These are phyloP conservation scores for Sebastolobus alascanus DNA, from an alignment of 2,797 vertebrate genomes.

Conservation along the genomic window DNA sequence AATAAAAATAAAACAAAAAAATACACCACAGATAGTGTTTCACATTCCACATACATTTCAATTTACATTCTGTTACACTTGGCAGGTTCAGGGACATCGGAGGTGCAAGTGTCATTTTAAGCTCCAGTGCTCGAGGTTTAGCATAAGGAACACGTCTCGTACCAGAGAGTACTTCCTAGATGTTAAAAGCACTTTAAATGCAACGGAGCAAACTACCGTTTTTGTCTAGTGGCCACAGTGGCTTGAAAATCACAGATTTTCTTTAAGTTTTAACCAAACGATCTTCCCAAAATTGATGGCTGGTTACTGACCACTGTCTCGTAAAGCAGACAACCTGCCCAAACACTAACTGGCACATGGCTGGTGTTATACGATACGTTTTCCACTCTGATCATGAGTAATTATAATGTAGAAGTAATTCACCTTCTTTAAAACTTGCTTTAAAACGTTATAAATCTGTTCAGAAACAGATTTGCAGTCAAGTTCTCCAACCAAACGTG, in stretches of 20 bases:
- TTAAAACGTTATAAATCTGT: neutral
- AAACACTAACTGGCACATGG: neutral
- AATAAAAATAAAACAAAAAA: slow-evolving; percentile 25
- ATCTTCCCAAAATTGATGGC: neutral
- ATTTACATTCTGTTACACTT: slow-evolving; percentile 46
- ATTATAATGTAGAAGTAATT: neutral
- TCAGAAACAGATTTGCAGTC: neutral
- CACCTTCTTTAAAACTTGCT: neutral
- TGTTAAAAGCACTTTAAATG: slow-evolving; percentile 9
- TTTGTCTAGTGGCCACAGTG: neutral
- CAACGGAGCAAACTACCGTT: neutral
- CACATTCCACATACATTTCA: slow-evolving; percentile 41
- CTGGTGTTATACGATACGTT: neutral
- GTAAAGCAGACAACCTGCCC: neutral
- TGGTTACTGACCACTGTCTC: neutral
- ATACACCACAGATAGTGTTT: slow-evolving; percentile 43
- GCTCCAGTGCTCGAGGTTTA: neutral
- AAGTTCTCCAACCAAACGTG: neutral
- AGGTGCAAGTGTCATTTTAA: neutral
- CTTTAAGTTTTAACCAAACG: neutral
- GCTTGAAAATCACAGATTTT: neutral
- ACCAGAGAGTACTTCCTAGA: neutral
- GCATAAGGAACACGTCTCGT: neutral
- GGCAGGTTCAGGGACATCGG: slow-evolving; percentile 4
- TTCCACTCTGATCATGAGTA: neutral